Conservation (phyloP, 1,140 invertebrate genomes). For the Formica exsecta region DNA sequence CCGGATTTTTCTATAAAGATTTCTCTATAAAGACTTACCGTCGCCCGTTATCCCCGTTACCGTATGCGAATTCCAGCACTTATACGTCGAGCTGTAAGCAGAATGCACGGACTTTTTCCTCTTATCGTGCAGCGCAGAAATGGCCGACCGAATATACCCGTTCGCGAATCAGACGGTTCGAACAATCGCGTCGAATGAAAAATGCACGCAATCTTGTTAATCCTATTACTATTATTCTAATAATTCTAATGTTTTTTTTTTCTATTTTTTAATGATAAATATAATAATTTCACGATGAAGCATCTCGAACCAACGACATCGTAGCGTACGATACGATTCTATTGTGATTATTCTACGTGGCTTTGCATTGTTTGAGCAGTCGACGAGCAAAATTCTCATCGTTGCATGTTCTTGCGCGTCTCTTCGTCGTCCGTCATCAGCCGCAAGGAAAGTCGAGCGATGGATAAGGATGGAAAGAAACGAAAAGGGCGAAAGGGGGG, state of each 20-base stretch:
- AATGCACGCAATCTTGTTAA: neutral
- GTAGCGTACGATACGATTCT: neutral
- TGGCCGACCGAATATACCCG: neutral
- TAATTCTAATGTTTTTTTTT: neutral
- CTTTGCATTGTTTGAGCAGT: neutral
- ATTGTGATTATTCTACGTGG: no score
- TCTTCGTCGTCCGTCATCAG: constrained; percentile 24
- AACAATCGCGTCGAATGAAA: neutral
- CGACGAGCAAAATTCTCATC: constrained; percentile 14
- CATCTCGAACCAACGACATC: neutral
- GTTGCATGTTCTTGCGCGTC: constrained; percentile 2
- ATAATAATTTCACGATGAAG: no score
- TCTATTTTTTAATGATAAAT: no score
- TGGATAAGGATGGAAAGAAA: constrained; percentile 68
- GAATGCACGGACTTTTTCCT: neutral
- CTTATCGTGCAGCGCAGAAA: neutral
- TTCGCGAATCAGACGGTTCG: neutral
- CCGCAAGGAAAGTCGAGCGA: constrained; percentile 57
- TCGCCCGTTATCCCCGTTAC: constrained; percentile 3
- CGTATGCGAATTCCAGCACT: constrained; percentile 48
- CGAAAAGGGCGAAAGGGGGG: constrained; percentile 1
- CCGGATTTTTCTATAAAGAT: constrained; percentile 52
- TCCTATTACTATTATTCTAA: neutral
- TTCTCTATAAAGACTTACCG: constrained; percentile 7
- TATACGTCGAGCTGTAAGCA: constrained; percentile 1